phyloP scores from a whole-genome alignment of 2,797 vertebrate species.

The Champsocephalus gunnari region DNA sequence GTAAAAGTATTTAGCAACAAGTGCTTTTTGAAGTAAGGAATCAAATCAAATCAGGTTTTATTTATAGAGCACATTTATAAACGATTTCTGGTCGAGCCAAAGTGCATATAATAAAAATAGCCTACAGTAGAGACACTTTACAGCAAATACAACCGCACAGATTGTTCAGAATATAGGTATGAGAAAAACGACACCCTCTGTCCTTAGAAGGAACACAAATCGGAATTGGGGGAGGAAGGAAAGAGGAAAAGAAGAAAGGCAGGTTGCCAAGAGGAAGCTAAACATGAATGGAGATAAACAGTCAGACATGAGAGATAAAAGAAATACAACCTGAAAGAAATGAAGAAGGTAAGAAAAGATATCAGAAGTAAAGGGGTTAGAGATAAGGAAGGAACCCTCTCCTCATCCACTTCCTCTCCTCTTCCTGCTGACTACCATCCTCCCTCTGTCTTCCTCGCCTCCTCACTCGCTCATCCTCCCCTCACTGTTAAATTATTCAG shows the following conservation, averaged over 20 bases:
- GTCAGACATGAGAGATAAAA: conserved; percentile 6
- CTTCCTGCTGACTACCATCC: conserved; percentile 45
- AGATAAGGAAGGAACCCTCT: conserved; percentile 18
- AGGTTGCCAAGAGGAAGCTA: background rate
- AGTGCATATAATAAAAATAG: no score
- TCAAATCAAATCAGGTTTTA: no score
- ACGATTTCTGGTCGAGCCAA: no score
- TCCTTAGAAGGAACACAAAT: background rate
- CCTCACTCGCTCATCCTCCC: conserved; percentile 48
- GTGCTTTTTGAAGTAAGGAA: background rate
- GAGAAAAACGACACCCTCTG: no score
- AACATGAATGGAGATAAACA: background rate
- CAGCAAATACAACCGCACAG: no score
- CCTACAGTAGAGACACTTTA: no score
- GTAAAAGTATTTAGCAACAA: background rate
- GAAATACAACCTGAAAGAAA: background rate
- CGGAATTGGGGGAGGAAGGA: background rate
- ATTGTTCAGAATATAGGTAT: no score
- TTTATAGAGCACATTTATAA: no score
- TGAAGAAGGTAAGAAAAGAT: background rate
- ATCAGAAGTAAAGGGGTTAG: background rate
- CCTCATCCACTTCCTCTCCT: conserved; percentile 41
- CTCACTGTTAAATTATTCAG: conserved; percentile 90
- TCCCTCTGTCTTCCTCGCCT: conserved; percentile 13
- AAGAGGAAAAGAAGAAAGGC: background rate